phyloP scores from a whole-genome alignment of 2,113 vertebrate genomes.

The Macroglossus sobrinus region DNA sequence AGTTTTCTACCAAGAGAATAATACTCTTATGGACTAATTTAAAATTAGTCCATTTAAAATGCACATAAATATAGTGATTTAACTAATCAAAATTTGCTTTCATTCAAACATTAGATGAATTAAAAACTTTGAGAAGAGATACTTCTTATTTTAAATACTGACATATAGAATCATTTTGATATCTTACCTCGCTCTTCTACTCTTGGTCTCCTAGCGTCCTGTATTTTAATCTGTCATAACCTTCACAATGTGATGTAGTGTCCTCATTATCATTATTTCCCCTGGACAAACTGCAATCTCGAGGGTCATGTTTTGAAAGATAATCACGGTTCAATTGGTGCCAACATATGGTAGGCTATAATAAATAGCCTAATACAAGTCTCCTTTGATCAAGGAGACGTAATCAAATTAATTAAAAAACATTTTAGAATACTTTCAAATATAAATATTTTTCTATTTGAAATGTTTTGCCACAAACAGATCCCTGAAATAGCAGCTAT shows the following conservation, averaged over 20 bases:
- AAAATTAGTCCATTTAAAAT: too few relatives aligned
- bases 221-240: neutral
- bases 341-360: neutral
- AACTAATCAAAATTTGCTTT: neutral
- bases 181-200: rapidly evolving
- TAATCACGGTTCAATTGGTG: neutral
- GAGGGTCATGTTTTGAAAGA: neutral
- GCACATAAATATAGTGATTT: neutral
- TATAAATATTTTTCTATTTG: neutral
- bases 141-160: neutral
- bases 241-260: neutral
- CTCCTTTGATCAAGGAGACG: too few relatives aligned
- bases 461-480: neutral
- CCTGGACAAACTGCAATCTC: neutral
- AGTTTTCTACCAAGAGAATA: neutral
- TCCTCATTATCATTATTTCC: neutral
- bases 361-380: neutral
- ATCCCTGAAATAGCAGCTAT: neutral
- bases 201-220: neutral
- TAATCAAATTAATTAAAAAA: neutral
- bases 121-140: neutral
- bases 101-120: neutral
- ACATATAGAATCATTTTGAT: neutral
- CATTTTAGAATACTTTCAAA: neutral
- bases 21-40: neutral